Conservation (phyloP, 2,888 invertebrate species). For the Steromphala cineraria region DNA sequence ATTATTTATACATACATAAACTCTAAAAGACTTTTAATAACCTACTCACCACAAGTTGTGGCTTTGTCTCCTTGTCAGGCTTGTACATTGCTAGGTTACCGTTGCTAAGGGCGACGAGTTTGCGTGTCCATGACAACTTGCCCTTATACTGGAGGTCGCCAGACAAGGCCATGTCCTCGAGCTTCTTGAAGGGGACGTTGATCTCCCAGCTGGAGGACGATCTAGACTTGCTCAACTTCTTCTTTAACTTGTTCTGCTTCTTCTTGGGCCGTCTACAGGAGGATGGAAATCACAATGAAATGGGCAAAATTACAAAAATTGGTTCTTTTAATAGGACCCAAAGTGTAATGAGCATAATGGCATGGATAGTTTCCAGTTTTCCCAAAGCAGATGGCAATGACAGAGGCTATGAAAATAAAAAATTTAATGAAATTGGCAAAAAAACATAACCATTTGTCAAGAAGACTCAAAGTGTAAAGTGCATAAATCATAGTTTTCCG, state of each 20-base stretch:
- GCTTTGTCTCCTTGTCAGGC: constrained; percentile 62
- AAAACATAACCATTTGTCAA: no score
- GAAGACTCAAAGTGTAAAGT: no score
- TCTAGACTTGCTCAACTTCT: constrained; percentile 41
- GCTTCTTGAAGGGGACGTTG: constrained; percentile 50
- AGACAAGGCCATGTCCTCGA: constrained; percentile 57
- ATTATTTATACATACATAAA: no score
- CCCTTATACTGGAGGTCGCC: constrained; percentile 66
- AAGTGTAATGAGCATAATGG: no score
- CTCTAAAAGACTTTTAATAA: no score
- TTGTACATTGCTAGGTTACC: constrained; percentile 64
- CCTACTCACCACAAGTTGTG: constrained; percentile 52
- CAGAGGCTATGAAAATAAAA: no score
- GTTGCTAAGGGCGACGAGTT: constrained; percentile 62
- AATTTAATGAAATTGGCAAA: no score
- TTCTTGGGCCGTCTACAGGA: constrained; percentile 49
- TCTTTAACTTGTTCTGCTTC: constrained; percentile 46
- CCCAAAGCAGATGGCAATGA: no score
- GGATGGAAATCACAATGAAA: not conserved
- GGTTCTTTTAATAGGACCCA: no score
- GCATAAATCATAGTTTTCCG: no score
- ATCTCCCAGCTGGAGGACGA: constrained; percentile 58
- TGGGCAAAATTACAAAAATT: no score
- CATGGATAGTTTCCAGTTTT: no score
- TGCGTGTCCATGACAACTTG: constrained; percentile 66